Evolutionary conservation across 1,140 invertebrate species (phyloP).

Genomic region (Homarus americanus): DNA sequence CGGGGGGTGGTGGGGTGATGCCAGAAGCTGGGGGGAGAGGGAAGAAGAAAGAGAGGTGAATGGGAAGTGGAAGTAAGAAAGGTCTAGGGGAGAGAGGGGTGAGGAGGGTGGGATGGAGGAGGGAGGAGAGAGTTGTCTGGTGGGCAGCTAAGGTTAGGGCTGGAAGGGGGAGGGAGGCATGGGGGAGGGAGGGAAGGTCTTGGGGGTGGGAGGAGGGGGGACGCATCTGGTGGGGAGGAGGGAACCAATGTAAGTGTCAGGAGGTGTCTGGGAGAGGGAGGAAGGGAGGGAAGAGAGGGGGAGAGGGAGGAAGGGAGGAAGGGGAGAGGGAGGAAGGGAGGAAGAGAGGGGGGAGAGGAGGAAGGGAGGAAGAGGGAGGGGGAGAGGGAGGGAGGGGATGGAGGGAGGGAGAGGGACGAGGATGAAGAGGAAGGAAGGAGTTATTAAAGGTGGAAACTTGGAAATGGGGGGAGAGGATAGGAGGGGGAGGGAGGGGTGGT

Average conservation of each 20-base stretch:
- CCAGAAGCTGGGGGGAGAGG: too few relatives aligned
- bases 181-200: too few relatives aligned
- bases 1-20: too few relatives aligned
- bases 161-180: too few relatives aligned
- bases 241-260: background rate
- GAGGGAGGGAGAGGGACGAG: too few relatives aligned
- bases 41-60: too few relatives aligned
- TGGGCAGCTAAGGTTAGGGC: slow-evolving; percentile 3
- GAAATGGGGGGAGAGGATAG: background rate
- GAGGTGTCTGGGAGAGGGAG: background rate
- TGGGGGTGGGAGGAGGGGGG: too few relatives aligned
- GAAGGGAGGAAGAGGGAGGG: background rate
- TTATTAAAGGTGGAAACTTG: background rate
- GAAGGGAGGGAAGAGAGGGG: slow-evolving; percentile 8
- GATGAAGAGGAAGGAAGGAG: slow-evolving; percentile 1
- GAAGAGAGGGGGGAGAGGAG: background rate
- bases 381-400: background rate
- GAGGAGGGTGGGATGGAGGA: too few relatives aligned
- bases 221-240: background rate
- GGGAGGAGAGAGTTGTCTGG: too few relatives aligned
- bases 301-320: slow-evolving; percentile 8
- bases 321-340: background rate
- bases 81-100: too few relatives aligned
- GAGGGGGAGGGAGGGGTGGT: too few relatives aligned
- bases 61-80: too few relatives aligned